A percentile compares a stretch with the other conserved stretches of the same genome.
Evolutionary conservation across 2,113 vertebrate genomes (phyloP).

Genomic region (Myxocyprinus asiaticus): DNA sequence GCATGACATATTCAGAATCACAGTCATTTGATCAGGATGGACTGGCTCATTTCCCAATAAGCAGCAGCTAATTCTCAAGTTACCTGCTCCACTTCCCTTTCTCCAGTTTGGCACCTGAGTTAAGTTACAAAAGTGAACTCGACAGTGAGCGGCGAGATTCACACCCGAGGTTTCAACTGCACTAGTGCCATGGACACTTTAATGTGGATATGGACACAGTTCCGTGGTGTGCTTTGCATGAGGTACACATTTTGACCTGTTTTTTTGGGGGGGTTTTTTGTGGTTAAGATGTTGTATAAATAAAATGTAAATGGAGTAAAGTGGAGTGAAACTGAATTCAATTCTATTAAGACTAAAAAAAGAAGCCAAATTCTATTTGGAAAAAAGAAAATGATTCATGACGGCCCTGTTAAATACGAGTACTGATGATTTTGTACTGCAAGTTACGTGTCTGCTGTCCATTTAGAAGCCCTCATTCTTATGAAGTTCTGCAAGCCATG

Average conservation of each 20-base stretch:
- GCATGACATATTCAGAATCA: conserved; percentile 57
- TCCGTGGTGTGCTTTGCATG: conserved; percentile 57
- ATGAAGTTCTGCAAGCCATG: conserved; percentile 63
- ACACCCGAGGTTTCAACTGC: conserved; percentile 54
- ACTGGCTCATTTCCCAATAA: conserved; percentile 55
- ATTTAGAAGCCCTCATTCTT: conserved; percentile 52
- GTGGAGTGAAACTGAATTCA: conserved; percentile 14
- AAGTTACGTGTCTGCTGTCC: conserved; percentile 42
- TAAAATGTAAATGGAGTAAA: conserved; percentile 27
- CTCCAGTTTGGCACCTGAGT: conserved; percentile 80
- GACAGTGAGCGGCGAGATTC: conserved; percentile 43
- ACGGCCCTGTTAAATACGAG: conserved; percentile 57
- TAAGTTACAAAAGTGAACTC: conserved; percentile 44
- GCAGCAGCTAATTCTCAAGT: conserved; percentile 64
- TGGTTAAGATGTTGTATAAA: too few species aligned
- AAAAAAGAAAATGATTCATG: conserved; percentile 51
- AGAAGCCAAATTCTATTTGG: conserved; percentile 37
- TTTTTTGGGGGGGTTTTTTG: conserved; percentile 11
- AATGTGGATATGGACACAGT: conserved; percentile 57
- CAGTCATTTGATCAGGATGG: conserved; percentile 58
- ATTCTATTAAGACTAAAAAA: not conserved
- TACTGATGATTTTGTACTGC: conserved; percentile 17
- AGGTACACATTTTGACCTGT: conserved; percentile 53
- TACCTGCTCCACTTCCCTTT: conserved; percentile 71
- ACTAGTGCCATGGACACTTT: conserved; percentile 63